Conservation (phyloP, 2,888 invertebrate species). For the Elysia crispata region DNA sequence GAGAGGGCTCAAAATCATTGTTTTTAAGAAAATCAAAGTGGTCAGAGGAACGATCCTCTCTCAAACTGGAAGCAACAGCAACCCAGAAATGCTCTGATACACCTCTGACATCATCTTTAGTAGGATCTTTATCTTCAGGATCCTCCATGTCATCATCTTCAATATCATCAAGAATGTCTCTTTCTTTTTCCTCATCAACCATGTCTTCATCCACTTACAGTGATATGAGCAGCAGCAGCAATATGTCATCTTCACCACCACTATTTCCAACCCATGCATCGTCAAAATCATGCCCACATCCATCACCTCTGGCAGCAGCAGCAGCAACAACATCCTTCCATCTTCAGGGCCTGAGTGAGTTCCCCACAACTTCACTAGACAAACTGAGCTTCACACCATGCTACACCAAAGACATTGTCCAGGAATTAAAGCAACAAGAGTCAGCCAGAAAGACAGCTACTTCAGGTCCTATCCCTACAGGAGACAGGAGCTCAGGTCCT, state of each 20-base stretch:
- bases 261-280: not conserved
- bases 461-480: slow-evolving; percentile 50
- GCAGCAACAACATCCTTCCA: slow-evolving; percentile 36
- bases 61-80: not conserved
- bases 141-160: slow-evolving; percentile 38
- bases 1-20: too few relatives aligned
- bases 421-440: slow-evolving; percentile 37
- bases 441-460: slow-evolving; percentile 54
- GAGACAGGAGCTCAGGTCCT: slow-evolving; percentile 30
- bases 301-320: slow-evolving; percentile 43
- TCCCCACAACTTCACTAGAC: slow-evolving; percentile 75
- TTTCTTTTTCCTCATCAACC: slow-evolving; percentile 25
- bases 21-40: too few relatives aligned
- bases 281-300: not conserved
- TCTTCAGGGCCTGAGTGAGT: slow-evolving; percentile 47
- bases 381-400: slow-evolving; percentile 76
- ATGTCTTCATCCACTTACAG: not conserved
- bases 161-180: slow-evolving; percentile 31
- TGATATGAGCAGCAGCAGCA: slow-evolving; percentile 35
- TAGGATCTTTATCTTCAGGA: slow-evolving; percentile 11
- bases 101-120: slow-evolving; percentile 1
- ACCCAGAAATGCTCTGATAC: not conserved
- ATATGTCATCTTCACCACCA: slow-evolving; percentile 16
- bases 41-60: not conserved
- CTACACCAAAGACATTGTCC: slow-evolving; percentile 62